Evolutionary conservation across 2,113 vertebrate species (phyloP), one percentile per base, ranked within the genome.

Genomic region (Xiphophorus couchianus): DNA sequence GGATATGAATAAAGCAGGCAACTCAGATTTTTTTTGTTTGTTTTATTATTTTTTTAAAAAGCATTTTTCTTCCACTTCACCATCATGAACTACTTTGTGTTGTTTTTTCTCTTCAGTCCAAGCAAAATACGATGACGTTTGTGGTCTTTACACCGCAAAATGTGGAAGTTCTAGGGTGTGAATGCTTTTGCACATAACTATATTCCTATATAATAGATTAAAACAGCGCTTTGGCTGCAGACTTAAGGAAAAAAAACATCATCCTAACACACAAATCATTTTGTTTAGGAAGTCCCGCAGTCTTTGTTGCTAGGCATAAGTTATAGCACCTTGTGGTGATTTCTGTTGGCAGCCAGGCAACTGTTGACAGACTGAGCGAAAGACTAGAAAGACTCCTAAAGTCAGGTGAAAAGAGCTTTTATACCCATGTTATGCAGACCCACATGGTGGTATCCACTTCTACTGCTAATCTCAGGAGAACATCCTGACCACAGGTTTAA

Each of bases 381-480:
- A 37, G 54, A 31, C 5, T 75, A 58, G 31, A 61, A 73, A 66
- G 66, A 62, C 60, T 77, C 58, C 82, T 73, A 64, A 78, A 35
- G 35, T n/a, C 14, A n/a, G 42, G 58, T 74, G 58, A 73, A 81
- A 77, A 44, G 67, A 66, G 63, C 51, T 74, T 77, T 48, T 68
- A 76, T 76, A 30, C 33, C 60, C 30, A 30, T 72, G 71, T 69
- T 48, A 85, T 28, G 82, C 74, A 77, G 71, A 73, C 61, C 63
- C 19, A 25, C 42, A 73, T 77, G 51, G 58, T 76, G 58, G 66
- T 83, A 68, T 83, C 65, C 39, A 48, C 69, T 27, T 65, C 25
- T 61, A 83, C 76, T 74, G 76, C 42, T 78, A 35, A 77, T 84
- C 67, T 60, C 30, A 77, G 77, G 60, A 12, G 67, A 81, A 69